phyloP scores from a whole-genome alignment of 2,797 vertebrate species.

The Mionectes olivaceus region DNA sequence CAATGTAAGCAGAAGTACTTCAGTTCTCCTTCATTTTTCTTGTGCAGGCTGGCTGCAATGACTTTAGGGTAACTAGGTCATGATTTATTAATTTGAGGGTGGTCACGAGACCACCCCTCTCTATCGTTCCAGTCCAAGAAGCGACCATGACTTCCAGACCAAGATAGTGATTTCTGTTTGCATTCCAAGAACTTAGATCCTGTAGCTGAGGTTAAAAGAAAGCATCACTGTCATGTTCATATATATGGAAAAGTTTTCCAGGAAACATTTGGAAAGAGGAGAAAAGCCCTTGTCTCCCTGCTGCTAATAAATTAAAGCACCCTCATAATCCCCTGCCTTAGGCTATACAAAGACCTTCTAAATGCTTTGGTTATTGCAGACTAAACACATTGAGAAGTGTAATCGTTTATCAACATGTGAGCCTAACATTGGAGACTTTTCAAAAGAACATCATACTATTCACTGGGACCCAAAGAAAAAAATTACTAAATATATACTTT shows the following conservation, averaged over 20 bases:
- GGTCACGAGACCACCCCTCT: neutral
- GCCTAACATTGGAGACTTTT: neutral
- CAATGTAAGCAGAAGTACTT: neutral
- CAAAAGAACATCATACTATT: neutral
- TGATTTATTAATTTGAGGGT: neutral
- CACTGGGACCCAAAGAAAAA: neutral
- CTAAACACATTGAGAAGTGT: slow-evolving; percentile 13
- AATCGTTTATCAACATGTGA: neutral
- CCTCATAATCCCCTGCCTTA: neutral
- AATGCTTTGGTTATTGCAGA: neutral
- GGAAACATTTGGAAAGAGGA: neutral
- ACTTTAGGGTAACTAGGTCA: neutral
- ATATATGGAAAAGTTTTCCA: neutral
- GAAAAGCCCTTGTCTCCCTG: neutral
- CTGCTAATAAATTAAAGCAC: neutral
- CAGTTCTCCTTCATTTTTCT: neutral
- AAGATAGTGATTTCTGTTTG: neutral
- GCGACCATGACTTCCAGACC: neutral
- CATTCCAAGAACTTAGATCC: neutral
- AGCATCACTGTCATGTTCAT: neutral
- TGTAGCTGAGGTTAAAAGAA: neutral
- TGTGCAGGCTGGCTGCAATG: neutral
- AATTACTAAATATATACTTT: neutral
- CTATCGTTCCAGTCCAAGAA: neutral
- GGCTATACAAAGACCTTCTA: neutral